phyloP scores from a whole-genome alignment of 2,888 invertebrate genomes.

The Falcaria lacertinaria region DNA sequence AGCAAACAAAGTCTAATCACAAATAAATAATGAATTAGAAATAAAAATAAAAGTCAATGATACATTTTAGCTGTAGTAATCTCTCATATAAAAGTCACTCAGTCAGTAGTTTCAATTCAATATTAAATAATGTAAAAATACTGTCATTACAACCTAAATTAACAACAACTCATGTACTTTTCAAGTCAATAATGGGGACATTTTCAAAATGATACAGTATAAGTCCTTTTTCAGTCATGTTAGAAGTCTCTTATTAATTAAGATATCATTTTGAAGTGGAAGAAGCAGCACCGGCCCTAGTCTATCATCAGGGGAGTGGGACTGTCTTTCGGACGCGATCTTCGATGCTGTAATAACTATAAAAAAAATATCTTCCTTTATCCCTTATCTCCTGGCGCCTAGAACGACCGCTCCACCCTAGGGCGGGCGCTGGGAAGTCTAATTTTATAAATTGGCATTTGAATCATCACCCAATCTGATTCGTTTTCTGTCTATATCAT shows the following conservation, averaged over 20 bases:
- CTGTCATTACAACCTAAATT: not conserved
- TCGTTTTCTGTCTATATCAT: conserved; percentile 48
- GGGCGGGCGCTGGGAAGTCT: too few species aligned
- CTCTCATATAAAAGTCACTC: not conserved
- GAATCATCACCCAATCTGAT: conserved; percentile 36
- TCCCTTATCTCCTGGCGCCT: too few species aligned
- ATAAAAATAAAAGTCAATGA: too few species aligned
- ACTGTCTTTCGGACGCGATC: too few species aligned
- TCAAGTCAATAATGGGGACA: not conserved
- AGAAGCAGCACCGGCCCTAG: too few species aligned
- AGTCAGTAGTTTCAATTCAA: not conserved
- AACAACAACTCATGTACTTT: not conserved
- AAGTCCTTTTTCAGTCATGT: conserved; percentile 3
- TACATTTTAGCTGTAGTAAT: not conserved
- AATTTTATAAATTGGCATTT: conserved; percentile 9
- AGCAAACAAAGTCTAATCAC: too few species aligned
- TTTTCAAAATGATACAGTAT: not conserved
- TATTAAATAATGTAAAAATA: not conserved
- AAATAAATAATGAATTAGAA: too few species aligned
- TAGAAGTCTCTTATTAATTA: conserved; percentile 1
- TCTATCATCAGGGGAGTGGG: too few species aligned
- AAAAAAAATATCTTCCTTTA: too few species aligned
- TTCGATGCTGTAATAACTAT: too few species aligned
- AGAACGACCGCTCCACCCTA: too few species aligned
- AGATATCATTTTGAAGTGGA: too few species aligned